Base-by-base conservation (phyloP, 2,113 vertebrate genomes). In the Prolemur simus region DNA sequence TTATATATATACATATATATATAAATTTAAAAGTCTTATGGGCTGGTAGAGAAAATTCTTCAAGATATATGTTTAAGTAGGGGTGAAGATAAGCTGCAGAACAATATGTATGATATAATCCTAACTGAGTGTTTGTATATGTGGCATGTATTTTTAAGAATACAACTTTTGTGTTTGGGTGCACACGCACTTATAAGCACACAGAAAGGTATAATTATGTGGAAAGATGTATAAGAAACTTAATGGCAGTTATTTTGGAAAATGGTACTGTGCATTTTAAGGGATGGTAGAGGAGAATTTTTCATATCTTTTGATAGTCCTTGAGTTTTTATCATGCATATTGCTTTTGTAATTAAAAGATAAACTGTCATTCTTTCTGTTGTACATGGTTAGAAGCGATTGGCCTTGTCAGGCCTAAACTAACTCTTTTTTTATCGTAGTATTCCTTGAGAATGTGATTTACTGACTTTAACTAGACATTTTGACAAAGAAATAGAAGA, bases 321-420 rank as follows among this genome's bases (percentile, higher is more conserved):
- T 94, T 83, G 54, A 91, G 32, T 85, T 64, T 93, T 83, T 94
- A 42, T 91, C 45, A 32, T 21, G 29, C 21, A 49, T 68, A 21
- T 63, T 83, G 52, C 21, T 92, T 83, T 87, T 63, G 3, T 94
- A 34, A 91, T 94, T 94, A 88, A 87, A 84, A 91, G 25, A 14
- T 78, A 87, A 91, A 80, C 39, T 56, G 20, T 81, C 6, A 29
- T 68, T 81, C 20, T 63, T 95, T 71, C 42, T 56, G 14, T 15
- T 82, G 73, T 89, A 45, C 8, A 74, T 32, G 11, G 10, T 82
- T 76, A 37, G 78, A 78, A 64, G 89, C 73, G 82, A 73, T 45
- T 84, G 37, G 71, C 52, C 12, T 91, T 32, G 13, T 42, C 34
- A 74, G 56, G 10, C 78, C 84, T 89, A 29, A 84, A 88, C 78